Evolutionary conservation across 1,140 invertebrate species (phyloP).

Genomic region (Lethrus apterus): DNA sequence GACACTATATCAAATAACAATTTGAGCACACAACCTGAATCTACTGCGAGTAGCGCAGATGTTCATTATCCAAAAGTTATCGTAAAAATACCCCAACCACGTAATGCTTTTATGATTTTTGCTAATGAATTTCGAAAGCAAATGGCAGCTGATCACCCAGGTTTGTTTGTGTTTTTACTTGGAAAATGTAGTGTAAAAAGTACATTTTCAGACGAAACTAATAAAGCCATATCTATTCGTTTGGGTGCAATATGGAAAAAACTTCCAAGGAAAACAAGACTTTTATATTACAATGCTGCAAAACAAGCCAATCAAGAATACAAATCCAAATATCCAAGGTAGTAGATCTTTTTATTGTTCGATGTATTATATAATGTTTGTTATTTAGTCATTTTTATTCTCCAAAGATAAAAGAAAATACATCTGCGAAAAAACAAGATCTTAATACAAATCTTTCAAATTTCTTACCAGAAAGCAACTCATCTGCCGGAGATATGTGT

Average conservation of each 20-base stretch:
- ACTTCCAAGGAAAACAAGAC: slow-evolving; percentile 39
- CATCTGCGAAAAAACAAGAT: too few species aligned
- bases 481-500: too few species aligned
- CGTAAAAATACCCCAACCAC: slow-evolving; percentile 39
- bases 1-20: too few species aligned
- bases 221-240: slow-evolving; percentile 47
- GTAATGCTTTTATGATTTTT: slow-evolving; percentile 52
- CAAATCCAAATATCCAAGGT: slow-evolving; percentile 46
- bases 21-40: too few species aligned
- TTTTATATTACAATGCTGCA: slow-evolving; percentile 42
- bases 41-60: too few species aligned
- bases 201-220: slow-evolving; percentile 38
- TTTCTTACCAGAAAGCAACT: too few species aligned
- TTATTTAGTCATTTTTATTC: too few species aligned
- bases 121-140: slow-evolving; percentile 45
- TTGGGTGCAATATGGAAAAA: slow-evolving; percentile 48
- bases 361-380: too few species aligned
- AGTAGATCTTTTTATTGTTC: too few species aligned
- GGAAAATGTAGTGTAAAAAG: slow-evolving; percentile 2
- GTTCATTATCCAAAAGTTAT: slow-evolving; percentile 2
- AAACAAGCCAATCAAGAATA: slow-evolving; percentile 42
- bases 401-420: too few species aligned
- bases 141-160: slow-evolving; percentile 42
- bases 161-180: slow-evolving; percentile 20
- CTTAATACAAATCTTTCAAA: too few species aligned